Evolutionary conservation across 2,797 vertebrate genomes (phyloP).

Genomic region (Peromyscus eremicus): DNA sequence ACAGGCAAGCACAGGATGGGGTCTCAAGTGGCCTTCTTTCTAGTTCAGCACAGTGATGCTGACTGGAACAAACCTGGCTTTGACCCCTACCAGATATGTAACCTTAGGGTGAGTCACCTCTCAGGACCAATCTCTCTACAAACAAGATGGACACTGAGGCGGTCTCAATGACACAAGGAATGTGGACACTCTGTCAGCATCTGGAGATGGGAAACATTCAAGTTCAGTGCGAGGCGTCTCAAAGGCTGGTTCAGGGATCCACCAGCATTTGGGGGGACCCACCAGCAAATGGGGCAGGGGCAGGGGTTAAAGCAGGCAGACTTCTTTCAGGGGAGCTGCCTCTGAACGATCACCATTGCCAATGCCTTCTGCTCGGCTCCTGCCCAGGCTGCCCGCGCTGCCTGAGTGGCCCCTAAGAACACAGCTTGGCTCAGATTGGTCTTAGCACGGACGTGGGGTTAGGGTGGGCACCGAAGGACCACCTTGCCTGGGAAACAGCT

Average conservation of each 20-base stretch:
- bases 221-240: accelerated
- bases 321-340: background rate
- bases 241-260: background rate
- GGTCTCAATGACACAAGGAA: accelerated
- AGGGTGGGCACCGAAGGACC: background rate
- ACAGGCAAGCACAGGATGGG: accelerated
- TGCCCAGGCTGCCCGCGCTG: accelerated
- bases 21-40: background rate
- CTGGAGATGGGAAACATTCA: background rate
- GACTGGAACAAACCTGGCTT: background rate
- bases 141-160: accelerated
- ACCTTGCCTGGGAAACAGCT: accelerated
- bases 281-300: background rate
- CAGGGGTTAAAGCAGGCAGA: background rate
- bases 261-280: background rate
- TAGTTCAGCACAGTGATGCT: background rate
- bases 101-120: background rate
- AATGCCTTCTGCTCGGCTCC: accelerated
- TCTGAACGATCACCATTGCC: accelerated
- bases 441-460: accelerated
- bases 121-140: background rate
- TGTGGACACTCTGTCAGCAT: accelerated
- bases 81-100: accelerated
- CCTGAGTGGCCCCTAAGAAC: accelerated
- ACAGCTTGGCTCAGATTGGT: background rate